phyloP scores from a whole-genome alignment of 2,113 vertebrate genomes.

The Pachypanchax playfairii region DNA sequence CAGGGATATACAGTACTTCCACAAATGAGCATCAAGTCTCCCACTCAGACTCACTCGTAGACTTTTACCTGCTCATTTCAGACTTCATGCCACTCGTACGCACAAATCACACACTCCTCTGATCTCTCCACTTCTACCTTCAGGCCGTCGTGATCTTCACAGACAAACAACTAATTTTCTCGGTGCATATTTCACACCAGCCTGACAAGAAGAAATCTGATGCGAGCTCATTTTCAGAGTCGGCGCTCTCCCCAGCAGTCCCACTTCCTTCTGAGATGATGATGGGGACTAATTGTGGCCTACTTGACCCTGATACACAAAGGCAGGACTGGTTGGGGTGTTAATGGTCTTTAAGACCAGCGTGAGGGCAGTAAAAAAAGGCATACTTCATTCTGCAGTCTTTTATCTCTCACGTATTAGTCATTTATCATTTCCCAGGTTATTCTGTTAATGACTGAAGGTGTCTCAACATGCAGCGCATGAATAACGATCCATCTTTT shows the following conservation, averaged over 20 bases:
- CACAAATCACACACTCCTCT: constrained; percentile 36
- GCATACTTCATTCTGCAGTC: background rate
- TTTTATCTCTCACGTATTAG: constrained; percentile 9
- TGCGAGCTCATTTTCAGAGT: constrained; percentile 21
- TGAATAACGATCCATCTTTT: constrained; percentile 18
- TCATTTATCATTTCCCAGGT: constrained; percentile 13
- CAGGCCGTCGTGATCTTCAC: constrained; percentile 34
- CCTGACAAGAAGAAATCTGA: constrained; percentile 38
- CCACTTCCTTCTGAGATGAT: background rate
- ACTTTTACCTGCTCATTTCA: constrained; percentile 13
- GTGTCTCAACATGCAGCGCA: constrained; percentile 7
- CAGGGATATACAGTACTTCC: constrained; percentile 36
- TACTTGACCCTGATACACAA: constrained; percentile 30
- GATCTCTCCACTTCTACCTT: constrained; percentile 24
- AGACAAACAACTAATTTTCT: constrained; percentile 43
- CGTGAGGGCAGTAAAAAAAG: constrained; percentile 3
- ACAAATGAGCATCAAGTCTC: constrained; percentile 27
- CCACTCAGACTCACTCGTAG: constrained; percentile 6
- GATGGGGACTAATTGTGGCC: constrained; percentile 15
- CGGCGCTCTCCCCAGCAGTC: no score
- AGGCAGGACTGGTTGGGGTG: background rate
- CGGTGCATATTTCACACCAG: constrained; percentile 38
- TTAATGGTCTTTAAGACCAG: constrained; percentile 34
- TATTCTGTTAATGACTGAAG: constrained; percentile 27
- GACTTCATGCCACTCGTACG: background rate